Evolutionary conservation across 2,113 vertebrate genomes (phyloP).

Genomic region (Fukomys damarensis): DNA sequence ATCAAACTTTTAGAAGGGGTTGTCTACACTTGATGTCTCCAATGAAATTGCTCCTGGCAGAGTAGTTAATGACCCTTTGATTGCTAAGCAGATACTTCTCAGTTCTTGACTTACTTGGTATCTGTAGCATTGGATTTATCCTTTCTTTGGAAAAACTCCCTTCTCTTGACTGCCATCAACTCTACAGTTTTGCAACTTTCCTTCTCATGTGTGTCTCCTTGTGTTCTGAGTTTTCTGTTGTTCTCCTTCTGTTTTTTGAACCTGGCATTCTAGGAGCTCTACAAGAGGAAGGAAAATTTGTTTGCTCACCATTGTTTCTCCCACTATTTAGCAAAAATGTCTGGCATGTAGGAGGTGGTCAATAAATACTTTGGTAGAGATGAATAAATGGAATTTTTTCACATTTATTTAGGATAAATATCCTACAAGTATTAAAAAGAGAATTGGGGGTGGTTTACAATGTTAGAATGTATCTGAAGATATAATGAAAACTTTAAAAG

Average conservation of each 20-base stretch:
- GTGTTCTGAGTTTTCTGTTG: neutral
- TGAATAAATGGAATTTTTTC: constrained; percentile 33
- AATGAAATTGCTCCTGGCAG: neutral
- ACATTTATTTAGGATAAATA: constrained; percentile 46
- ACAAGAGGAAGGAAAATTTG: neutral
- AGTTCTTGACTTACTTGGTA: neutral
- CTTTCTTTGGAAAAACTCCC: neutral
- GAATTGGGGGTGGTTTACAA: neutral
- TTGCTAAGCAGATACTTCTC: neutral
- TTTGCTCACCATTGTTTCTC: neutral
- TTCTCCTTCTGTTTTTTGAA: neutral
- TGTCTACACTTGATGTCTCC: neutral
- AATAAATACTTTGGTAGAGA: neutral
- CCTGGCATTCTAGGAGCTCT: neutral
- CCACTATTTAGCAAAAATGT: neutral
- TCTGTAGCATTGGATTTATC: neutral
- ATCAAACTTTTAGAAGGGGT: neutral
- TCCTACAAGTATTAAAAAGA: neutral
- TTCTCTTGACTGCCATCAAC: neutral
- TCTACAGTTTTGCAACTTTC: neutral
- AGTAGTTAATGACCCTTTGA: neutral
- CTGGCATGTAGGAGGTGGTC: neutral
- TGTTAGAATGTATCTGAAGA: neutral
- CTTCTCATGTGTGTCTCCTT: neutral
- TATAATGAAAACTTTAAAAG: neutral